Evolutionary conservation across 2,888 invertebrate species (phyloP), one percentile per base, ranked within the genome.

Genomic region (Agrilus cyanescens): DNA sequence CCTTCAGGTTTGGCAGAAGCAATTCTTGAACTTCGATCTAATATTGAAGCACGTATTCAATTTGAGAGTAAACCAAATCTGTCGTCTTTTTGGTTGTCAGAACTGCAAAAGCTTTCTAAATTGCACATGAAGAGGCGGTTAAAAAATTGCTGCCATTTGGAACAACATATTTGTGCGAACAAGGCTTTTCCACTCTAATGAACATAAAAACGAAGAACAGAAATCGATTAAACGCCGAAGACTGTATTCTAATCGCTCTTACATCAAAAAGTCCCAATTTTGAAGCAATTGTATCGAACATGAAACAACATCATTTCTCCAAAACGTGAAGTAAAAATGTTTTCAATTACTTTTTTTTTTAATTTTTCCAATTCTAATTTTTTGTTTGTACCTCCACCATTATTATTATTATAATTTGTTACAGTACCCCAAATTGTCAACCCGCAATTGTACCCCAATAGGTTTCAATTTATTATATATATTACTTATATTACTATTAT

Each of bases 31-130:
- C 45, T 49, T 48, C 46, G 49, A 49, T 48, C 43, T 42, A 32
- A 32, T 32, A 32, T 4, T 32, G 14, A 32, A 5, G 32, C 32
- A 32, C 47, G 49, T 46, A 52, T 51, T 50, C 42, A 50, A 50
- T 47, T 47, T 50, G 48, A 50, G 43, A 51, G 42, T 36, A 48
- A 51, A 50, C 36, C 46, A 47, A 49, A 50, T 46, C 45, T 48
- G 47, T 46, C 45, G 47, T 50, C 43, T 46, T 48, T 51, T 51
- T 50, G 50, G 51, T 47, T 51, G 46, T 48, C 45, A 53, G 48
- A 50, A 51, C 45, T 52, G 50, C 50, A 50, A 53, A 51, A 45
- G 52, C 48, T 53, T 50, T 49, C 47, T 50, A 53, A 53, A 53
- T 48, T 50, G 50, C 52, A 50, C 52, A 53, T 39, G 39, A 39